Evolutionary conservation across 2,113 vertebrate species (phyloP).

Genomic region (Pterophyllum scalare): DNA sequence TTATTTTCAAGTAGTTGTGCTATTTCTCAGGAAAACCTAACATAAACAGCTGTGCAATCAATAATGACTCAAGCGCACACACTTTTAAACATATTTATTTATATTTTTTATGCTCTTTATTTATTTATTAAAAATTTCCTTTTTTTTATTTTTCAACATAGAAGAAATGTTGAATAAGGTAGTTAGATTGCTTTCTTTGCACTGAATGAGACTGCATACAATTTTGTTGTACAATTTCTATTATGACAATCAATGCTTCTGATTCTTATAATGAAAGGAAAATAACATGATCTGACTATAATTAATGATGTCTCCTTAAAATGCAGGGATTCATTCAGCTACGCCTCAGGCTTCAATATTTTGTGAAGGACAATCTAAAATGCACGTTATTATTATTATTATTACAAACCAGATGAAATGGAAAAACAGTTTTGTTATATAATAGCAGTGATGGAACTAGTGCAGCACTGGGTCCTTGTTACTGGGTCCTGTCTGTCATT

Average conservation of each 20-base stretch:
- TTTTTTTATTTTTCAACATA: too few relatives aligned
- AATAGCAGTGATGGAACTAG: not conserved
- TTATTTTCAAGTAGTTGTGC: not conserved
- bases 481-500: not conserved
- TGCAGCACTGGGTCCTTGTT: not conserved
- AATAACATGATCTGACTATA: not conserved
- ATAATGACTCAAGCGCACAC: too few relatives aligned
- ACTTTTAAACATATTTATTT: too few relatives aligned
- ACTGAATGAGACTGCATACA: too few relatives aligned
- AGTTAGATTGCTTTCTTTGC: too few relatives aligned
- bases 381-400: not conserved
- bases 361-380: not conserved
- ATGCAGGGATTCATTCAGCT: not conserved
- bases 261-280: not conserved
- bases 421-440: not conserved
- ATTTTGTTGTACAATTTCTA: too few relatives aligned
- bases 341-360: not conserved
- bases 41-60: not conserved
- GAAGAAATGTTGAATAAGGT: too few relatives aligned
- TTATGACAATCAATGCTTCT: too few relatives aligned
- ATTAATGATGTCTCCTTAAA: constrained; percentile 1
- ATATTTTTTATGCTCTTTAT: too few relatives aligned
- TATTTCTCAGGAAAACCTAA: constrained; percentile 25
- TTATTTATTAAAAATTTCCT: too few relatives aligned
- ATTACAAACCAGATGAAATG: not conserved